Evolutionary conservation across 2,888 invertebrate genomes (phyloP).

Genomic region (Nomada flava): DNA sequence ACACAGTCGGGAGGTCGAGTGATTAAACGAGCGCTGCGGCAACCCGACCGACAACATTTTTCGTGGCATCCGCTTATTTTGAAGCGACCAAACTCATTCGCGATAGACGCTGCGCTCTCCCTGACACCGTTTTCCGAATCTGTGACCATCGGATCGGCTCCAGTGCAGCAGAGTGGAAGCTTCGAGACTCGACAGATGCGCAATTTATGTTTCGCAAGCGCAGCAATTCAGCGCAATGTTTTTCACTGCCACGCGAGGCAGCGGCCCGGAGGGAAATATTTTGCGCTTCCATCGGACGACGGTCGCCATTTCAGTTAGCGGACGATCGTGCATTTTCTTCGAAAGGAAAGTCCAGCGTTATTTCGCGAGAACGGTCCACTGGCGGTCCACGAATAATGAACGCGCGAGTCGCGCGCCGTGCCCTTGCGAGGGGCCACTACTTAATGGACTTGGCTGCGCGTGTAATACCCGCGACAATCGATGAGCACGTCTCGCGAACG

Average conservation of each 20-base stretch:
- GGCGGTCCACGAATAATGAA: not conserved
- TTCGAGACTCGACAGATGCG: not conserved
- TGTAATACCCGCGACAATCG: conserved; percentile 5
- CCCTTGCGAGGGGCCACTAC: not conserved
- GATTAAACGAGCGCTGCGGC: conserved; percentile 23
- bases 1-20: conserved; percentile 18
- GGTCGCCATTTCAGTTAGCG: no score
- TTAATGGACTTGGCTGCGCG: no score
- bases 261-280: not conserved
- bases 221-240: not conserved
- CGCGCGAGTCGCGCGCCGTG: not conserved
- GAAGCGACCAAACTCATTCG: no score
- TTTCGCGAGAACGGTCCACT: not conserved
- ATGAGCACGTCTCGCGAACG: conserved; percentile 6
- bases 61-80: no score
- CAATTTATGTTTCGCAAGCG: not conserved
- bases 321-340: not conserved
- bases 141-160: no score
- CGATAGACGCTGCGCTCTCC: no score
- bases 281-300: no score
- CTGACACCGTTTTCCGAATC: no score
- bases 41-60: no score
- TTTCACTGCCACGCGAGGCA: not conserved
- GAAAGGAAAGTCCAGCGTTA: not conserved
- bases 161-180: not conserved